Evolutionary conservation across 2,113 vertebrate species (phyloP), one percentile per base, ranked within the genome.

Genomic region (Phycodurus eques): DNA sequence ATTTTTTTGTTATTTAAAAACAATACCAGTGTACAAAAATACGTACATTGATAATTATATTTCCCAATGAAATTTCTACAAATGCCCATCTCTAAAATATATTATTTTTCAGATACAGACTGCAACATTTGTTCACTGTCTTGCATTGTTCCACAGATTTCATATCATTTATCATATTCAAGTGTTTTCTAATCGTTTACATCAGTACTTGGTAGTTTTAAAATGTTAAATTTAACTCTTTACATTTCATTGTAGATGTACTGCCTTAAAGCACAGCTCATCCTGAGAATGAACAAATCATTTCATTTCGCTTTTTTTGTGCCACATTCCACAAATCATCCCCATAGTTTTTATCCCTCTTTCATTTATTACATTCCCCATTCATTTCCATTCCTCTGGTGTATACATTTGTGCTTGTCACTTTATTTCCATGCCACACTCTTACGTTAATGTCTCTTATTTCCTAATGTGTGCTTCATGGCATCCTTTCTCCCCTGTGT

Each of bases 401-500:
- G 84, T 31, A 46, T 82, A 67, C 74, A 57, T 61, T 85, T 59
- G 70, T 71, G 59, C 51, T 78, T 64, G 53, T 76, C 72, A 70
- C 74, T 81, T 72, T 0, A 79, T 77, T 53, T 74, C 76, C 75
- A 70, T 81, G 74, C 75, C 79, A 73, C 65, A 67, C 71, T 79
- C 73, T 83, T 75, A 71, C 67, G 72, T 85, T 86, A 72, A 84
- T 89, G 85, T 84, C 75, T 85, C 76, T 61, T 83, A 64, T 80
- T 74, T 86, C 83, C 84, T 88, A 85, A 81, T 90, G 83, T 88
- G 72, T 84, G 71, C 85, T 76, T 88, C 87, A 88, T 82, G 79
- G 71, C 83, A 85, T 85, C 82, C 72, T 89, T 77, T 89, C 51
- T 91, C 82, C 83, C 84, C 86, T 83, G 85, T 88, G 90, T 92